phyloP scores from a whole-genome alignment of 2,113 vertebrate genomes.

The Rousettus leschenaultii region DNA sequence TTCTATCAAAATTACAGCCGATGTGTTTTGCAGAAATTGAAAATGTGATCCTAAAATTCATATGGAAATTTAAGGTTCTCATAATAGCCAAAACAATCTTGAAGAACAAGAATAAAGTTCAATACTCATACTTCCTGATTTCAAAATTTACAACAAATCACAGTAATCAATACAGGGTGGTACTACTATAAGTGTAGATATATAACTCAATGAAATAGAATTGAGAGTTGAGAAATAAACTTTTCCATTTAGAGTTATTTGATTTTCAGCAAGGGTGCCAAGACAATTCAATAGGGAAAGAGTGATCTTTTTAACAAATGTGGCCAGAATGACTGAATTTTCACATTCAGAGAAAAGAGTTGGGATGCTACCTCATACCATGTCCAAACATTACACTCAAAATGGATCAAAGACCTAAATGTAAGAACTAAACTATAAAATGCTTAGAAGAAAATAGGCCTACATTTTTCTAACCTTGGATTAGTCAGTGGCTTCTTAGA shows the following conservation, averaged over 20 bases:
- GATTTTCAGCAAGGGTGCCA: not conserved
- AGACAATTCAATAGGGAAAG: not conserved
- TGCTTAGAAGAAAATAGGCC: not conserved
- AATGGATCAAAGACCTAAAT: not conserved
- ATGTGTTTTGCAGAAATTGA: not conserved
- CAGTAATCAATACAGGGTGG: no score
- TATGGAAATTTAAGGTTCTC: not conserved
- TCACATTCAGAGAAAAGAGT: no score
- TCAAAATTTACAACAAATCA: no score
- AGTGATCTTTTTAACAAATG: not conserved
- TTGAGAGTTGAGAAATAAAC: no score
- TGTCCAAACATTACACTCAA: not conserved
- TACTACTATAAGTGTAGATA: no score
- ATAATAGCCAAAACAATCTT: no score
- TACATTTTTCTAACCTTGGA: not conserved
- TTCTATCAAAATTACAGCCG: not conserved
- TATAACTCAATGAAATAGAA: no score
- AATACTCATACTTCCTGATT: no score
- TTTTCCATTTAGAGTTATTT: not conserved
- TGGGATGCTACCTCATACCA: no score
- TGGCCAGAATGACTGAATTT: not conserved
- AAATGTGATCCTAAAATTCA: not conserved
- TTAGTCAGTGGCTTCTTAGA: not conserved
- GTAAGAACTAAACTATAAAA: not conserved
- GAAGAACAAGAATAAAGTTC: no score